Evolutionary conservation across 1,140 invertebrate genomes (phyloP), one percentile per base, ranked within the genome.

Genomic region (Campoletis sonorensis): DNA sequence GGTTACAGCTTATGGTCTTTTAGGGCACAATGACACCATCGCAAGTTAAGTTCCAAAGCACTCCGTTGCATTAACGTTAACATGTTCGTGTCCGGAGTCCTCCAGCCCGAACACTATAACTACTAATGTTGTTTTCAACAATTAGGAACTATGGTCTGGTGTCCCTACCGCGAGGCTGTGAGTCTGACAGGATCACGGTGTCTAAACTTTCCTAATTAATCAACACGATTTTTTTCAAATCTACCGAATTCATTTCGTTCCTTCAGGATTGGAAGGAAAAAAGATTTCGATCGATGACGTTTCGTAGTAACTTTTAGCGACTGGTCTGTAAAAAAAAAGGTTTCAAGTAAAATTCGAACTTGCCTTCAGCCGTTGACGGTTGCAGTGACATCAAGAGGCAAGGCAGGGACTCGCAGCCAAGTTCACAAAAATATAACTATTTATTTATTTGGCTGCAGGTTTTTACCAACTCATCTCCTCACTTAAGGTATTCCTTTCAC

Each of bases 81-180:
- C 54, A 58, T 58, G 54, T 21, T n/a, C 54, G 54, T n/a, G 54
- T 58, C 54, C 21, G 18, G 54, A 58, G 15, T 58, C 21, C 18
- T 58, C 5, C 16, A 58, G 54, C 13, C 18, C 21, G 54, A 8
- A 58, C 54, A 13, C 18, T 58, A 58, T n/a, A 58, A 58, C 54
- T 58, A 21, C 54, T 58, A 58, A 58, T 23, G 54, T 58, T 58
- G 54, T 18, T 58, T n/a, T 23, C 54, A 58, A 58, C 54, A 58
- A 58, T 58, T 58, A 58, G 1, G 16, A 58, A 58, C 54, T 58
- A 58, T 21, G 18, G 18, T 21, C 54, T 23, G 21, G 18, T 58
- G 18, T 58, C 16, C 21, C 54, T 18, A 10, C 54, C 54, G 21
- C 54, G 21, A 1, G 18, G n/a, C 54, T n/a, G 54, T n/a, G 21